Conservation (phyloP, 2,888 invertebrate genomes). For the Epirrhoe alternata region DNA sequence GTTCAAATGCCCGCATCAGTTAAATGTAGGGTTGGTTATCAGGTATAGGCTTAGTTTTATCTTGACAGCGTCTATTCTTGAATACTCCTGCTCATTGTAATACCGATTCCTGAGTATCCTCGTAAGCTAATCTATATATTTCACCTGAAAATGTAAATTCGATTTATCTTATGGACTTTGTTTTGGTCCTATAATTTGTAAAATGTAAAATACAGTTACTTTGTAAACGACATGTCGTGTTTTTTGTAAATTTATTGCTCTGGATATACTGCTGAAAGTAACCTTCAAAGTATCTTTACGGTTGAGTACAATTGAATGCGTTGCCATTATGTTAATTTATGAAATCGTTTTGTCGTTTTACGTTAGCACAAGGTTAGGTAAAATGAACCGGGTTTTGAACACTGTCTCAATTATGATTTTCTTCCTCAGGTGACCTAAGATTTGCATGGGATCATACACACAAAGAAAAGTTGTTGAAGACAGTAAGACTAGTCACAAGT, state of each 20-base stretch:
- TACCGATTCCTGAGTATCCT: background rate
- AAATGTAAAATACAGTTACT: conserved; percentile 2
- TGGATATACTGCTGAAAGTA: conserved; percentile 14
- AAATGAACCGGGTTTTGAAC: background rate
- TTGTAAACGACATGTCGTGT: conserved; percentile 1
- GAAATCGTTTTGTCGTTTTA: conserved; percentile 7
- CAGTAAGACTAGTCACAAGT: no score
- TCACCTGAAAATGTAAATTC: background rate
- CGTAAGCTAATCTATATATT: no score
- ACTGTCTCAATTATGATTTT: background rate
- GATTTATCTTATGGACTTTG: background rate
- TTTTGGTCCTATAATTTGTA: background rate
- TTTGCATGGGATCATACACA: no score
- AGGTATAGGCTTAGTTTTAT: conserved; percentile 20
- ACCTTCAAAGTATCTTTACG: conserved; percentile 15
- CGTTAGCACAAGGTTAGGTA: conserved; percentile 2
- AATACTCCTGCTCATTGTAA: conserved; percentile 6
- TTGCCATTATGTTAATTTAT: conserved; percentile 16
- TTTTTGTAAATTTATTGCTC: conserved; percentile 10
- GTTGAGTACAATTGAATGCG: conserved; percentile 7
- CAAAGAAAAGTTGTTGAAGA: no score
- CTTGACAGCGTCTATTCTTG: conserved; percentile 19
- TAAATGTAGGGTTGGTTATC: conserved; percentile 8
- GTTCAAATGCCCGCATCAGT: conserved; percentile 18
- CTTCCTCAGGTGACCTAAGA: background rate